Conservation (phyloP, 1,140 invertebrate species). For the Trinorchestia longiramus region DNA sequence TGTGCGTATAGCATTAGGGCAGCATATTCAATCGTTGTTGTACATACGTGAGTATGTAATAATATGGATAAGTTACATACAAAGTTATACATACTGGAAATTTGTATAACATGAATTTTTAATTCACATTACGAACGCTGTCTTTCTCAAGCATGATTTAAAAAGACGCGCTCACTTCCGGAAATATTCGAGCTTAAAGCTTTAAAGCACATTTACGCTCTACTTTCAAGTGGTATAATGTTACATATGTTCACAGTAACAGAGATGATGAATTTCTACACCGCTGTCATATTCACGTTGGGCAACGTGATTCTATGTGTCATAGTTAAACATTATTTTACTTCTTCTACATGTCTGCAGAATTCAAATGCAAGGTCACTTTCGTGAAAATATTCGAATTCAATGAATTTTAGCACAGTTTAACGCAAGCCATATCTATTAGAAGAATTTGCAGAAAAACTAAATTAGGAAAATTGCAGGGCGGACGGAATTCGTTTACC, state of each 20-base stretch:
- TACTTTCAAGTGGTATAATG: neutral
- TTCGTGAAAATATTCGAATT: neutral
- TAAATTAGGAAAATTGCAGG: neutral
- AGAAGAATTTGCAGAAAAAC: neutral
- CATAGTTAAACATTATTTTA: neutral
- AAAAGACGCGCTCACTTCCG: neutral
- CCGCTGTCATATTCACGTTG: neutral
- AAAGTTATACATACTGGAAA: no score
- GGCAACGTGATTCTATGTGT: neutral
- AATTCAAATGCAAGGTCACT: neutral
- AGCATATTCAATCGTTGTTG: no score
- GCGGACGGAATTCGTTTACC: neutral
- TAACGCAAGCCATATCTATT: neutral
- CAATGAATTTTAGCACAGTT: no score
- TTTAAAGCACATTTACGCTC: neutral
- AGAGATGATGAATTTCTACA: neutral
- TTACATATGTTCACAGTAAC: neutral
- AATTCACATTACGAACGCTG: neutral
- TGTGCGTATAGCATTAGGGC: no score
- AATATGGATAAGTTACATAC: no score
- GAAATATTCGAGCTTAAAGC: neutral
- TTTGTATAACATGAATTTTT: neutral
- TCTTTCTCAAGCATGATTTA: neutral
- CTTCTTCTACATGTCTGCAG: neutral
- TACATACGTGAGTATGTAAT: no score